Conservation (phyloP, 1,140 invertebrate species). For the Aphelinus atriplicis region DNA sequence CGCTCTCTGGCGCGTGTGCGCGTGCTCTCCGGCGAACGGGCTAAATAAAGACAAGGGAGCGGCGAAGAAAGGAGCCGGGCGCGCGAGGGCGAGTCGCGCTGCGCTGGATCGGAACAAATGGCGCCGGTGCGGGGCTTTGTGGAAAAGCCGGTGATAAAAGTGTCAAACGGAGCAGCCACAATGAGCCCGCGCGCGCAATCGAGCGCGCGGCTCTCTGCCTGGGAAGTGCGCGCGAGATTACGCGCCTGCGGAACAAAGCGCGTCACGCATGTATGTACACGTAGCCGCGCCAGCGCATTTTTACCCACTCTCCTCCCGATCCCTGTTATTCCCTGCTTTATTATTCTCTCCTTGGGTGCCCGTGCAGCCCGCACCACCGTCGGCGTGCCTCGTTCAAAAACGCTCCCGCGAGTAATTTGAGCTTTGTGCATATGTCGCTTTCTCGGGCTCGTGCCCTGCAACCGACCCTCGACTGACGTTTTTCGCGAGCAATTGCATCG, state of each 20-base stretch:
- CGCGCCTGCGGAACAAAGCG: conserved; percentile 30
- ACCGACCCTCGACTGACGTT: no score
- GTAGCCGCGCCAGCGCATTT: neutral
- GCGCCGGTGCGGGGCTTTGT: conserved; percentile 23
- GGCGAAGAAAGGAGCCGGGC: neutral
- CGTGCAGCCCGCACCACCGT: no score
- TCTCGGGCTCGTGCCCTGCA: no score
- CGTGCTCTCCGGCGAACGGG: no score
- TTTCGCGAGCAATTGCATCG: no score
- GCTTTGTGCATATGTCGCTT: no score
- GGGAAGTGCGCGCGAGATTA: conserved; percentile 41
- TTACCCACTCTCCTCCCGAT: neutral
- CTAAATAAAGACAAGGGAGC: neutral
- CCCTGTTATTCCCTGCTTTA: conserved; percentile 6
- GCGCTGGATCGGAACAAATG: no score
- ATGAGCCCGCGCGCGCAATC: conserved; percentile 8
- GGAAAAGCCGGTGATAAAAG: conserved; percentile 44
- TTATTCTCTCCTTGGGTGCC: conserved; percentile 6
- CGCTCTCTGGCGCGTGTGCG: no score
- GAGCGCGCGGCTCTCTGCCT: neutral
- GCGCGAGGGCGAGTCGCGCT: neutral
- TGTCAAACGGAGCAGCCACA: conserved; percentile 39
- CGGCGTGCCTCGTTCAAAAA: no score
- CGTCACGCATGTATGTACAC: neutral
- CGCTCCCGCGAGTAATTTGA: no score